These are phyloP conservation scores for Pseudorasbora parva DNA, from an alignment of 2,113 vertebrate species.

Conservation along the genomic window DNA sequence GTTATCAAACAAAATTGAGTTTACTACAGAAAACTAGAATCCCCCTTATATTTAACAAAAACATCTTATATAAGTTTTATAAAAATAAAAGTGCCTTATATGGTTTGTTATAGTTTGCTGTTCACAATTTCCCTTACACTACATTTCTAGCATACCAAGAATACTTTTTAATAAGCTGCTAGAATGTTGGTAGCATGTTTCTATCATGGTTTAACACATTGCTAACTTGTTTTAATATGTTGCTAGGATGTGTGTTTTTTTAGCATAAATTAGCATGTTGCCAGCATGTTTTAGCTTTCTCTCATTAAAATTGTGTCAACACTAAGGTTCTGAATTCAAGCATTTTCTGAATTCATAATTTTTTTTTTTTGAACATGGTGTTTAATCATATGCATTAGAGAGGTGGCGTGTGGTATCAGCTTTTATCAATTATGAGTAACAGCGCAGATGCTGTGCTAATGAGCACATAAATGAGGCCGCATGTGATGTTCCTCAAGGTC, in stretches of 20 bases:
- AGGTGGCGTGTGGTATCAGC: background rate
- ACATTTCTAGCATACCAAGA: too few relatives aligned
- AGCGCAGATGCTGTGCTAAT: conserved; percentile 22
- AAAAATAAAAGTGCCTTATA: too few relatives aligned
- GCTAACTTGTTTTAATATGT: background rate
- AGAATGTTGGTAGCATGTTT: too few relatives aligned
- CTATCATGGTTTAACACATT: too few relatives aligned
- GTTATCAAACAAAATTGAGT: too few relatives aligned
- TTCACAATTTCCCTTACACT: too few relatives aligned
- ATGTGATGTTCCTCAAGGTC: conserved; percentile 19
- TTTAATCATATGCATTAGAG: conserved; percentile 14
- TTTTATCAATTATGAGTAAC: conserved; percentile 29
- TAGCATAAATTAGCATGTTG: background rate
- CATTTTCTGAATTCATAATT: background rate
- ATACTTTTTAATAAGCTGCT: too few relatives aligned
- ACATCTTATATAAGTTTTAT: too few relatives aligned
- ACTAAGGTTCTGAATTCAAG: background rate
- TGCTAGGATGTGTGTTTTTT: background rate
- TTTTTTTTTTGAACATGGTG: background rate
- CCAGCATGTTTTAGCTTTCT: background rate
- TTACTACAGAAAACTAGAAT: too few relatives aligned
- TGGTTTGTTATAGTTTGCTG: too few relatives aligned
- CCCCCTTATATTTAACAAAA: too few relatives aligned
- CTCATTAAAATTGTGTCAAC: background rate
- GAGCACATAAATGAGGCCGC: conserved; percentile 22